Evolutionary conservation across 2,113 vertebrate species (phyloP), one percentile per base, ranked within the genome.

Genomic region (Pelodiscus sinensis): DNA sequence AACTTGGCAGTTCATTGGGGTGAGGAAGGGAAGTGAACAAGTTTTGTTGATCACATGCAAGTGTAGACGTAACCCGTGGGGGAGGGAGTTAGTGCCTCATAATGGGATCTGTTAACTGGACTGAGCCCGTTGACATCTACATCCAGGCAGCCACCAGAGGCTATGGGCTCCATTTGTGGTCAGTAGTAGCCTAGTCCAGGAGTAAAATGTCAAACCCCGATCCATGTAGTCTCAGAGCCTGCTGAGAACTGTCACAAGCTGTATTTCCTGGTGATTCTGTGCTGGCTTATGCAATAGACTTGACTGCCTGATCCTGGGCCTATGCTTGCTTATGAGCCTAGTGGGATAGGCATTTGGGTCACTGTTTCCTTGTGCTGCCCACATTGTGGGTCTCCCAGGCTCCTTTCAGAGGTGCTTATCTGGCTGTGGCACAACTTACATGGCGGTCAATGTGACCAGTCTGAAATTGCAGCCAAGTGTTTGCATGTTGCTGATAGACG

Each of bases 311-410:
- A 56, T n/a, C 22, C 22, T 0, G 31, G 55, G 55, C 14, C 44
- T 86, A 52, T 44, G 9, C 5, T 78, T 44, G 35, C 65, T 21
- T 35, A 31, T 21, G 65, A 68, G 65, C 9, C 60, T n/a, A 19
- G 16, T 68, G 16, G n/a, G n/a, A 19, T n/a, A 31, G 15, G 31
- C 88, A 93, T 95, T 38, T 13, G 82, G 94, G 90, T 96, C 87
- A 82, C 1, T 24, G 2, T 84, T 86, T 82, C 90, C 93, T 86
- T 92, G 82, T 83, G 29, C 18, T n/a, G 62, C 88, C 88, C 84
- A 85, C 90, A 86, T 87, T 83, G 89, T 94, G 95, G 84, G 95
- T 96, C 84, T 31, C 87, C 15, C 2, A 55, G 4, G 81, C 31
- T 96, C 60, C 1, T 18, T 8, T 97, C 92, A 87, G 92, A 94